A percentile compares a stretch with the other conserved stretches of the same genome.
phyloP scores from a whole-genome alignment of 2,888 invertebrate genomes.

The Gryllus longicercus region DNA sequence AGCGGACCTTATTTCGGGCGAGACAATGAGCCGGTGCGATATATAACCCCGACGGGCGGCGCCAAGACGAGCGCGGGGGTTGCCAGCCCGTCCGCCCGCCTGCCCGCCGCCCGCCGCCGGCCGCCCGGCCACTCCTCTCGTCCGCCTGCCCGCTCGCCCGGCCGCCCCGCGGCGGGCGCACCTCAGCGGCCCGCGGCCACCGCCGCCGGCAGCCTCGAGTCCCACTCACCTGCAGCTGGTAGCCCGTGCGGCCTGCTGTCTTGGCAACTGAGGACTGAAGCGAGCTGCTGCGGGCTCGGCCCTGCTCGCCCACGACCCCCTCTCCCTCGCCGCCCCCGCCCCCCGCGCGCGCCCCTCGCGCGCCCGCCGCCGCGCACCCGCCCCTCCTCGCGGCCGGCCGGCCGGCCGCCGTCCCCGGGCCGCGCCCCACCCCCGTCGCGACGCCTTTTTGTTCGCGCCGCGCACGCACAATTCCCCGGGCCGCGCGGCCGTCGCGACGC shows the following conservation, averaged over 20 bases:
- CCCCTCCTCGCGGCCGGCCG: background rate
- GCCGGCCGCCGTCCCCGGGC: background rate
- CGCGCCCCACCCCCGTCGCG: background rate
- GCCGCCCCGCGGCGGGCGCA: background rate
- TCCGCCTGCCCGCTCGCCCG: too few relatives aligned
- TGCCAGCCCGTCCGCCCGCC: background rate
- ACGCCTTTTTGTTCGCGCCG: background rate
- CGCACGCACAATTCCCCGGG: background rate
- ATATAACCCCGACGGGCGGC: background rate
- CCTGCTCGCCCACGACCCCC: constrained; percentile 7
- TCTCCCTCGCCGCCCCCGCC: background rate
- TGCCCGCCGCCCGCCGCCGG: background rate
- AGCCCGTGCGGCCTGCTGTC: constrained; percentile 17
- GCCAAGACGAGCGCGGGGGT: background rate
- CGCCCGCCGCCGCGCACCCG: background rate
- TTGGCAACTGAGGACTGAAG: constrained; percentile 17
- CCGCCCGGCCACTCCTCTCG: background rate
- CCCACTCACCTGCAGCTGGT: background rate
- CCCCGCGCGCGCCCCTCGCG: background rate
- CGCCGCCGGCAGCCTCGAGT: background rate
- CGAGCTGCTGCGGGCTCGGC: background rate
- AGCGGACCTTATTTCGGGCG: too few relatives aligned
- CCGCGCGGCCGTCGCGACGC: background rate
- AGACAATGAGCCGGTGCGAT: too few relatives aligned
- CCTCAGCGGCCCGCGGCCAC: background rate